Evolutionary conservation across 2,888 invertebrate genomes (phyloP), one percentile per base, ranked within the genome.

Genomic region (Cyaniris semiargus): DNA sequence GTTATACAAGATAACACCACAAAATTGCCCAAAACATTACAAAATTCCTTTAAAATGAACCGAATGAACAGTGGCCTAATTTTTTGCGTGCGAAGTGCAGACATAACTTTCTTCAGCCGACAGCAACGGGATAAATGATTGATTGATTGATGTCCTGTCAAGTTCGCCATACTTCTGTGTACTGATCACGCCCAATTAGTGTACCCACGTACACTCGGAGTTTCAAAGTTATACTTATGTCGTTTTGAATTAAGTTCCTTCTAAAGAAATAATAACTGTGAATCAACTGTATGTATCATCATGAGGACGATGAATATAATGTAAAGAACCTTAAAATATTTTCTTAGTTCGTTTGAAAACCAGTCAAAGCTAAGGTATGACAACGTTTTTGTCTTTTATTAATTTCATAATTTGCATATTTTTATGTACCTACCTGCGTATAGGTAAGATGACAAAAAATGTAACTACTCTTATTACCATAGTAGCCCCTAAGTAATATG

Each of bases 81-180:
- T 66, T 66, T 66, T 66, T 66, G 66, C 27, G 66, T 66, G 66
- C 15, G 1, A 66, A 66, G 18, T 66, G 66, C 66, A 66, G 27
- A 27, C 27, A 15, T 15, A 6, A 31, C 60, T 66, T 66, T 31
- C 27, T 31, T 1, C 66, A 5, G 66, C 18, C 15, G 66, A 13
- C 66, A 66, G 66, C 27, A 18, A 66, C 66, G 18, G 27, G 27
- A 27, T 27, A 27, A 66, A 27, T 27, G 15, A 66, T 66, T 66
- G 31, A 66, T 66, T 66, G 66, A 66, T 66, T 66, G 66, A 66
- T 15, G 27, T 27, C 15, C 18, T 53, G 53, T 66, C 27, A 66
- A 66, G 15, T 15, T 15, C 66, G 27, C 66, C 27, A 66, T 66
- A 66, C 27, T 66, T 66, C 66, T 66, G 66, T 66, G 66, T 66